Percentiles rank a stretch among this genome's conserved stretches.
These are phyloP conservation scores for Harpagifer antarcticus DNA, from an alignment of 2,797 vertebrate genomes.

Conservation along the genomic window DNA sequence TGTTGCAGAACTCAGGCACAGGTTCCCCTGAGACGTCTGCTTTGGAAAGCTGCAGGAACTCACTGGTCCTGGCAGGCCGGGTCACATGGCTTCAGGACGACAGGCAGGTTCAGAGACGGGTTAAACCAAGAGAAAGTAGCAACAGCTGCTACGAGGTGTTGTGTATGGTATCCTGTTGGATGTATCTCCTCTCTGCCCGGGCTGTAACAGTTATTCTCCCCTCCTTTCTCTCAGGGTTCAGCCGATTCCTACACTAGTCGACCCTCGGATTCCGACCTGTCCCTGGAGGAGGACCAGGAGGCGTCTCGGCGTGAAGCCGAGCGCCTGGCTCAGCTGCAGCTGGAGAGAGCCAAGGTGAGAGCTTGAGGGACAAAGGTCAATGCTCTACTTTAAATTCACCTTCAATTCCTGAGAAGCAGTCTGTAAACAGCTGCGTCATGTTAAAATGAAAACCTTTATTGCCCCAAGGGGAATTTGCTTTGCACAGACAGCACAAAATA, in stretches of 20 bases:
- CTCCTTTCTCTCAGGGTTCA: constrained; percentile 87
- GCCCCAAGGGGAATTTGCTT: too few relatives aligned
- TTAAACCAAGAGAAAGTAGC: constrained; percentile 20
- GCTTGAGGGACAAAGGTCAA: constrained; percentile 12
- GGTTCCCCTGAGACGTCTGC: constrained; percentile 62
- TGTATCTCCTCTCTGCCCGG: constrained; percentile 10
- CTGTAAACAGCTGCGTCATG: background rate
- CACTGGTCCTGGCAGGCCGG: constrained; percentile 21
- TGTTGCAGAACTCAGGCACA: constrained; percentile 57
- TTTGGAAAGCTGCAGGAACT: constrained; percentile 71
- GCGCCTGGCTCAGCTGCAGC: constrained; percentile 95
- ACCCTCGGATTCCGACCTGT: constrained; percentile 98
- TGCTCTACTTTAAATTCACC: constrained; percentile 21
- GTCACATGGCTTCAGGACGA: constrained; percentile 40
- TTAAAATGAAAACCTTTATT: background rate
- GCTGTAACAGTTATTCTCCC: constrained; percentile 3
- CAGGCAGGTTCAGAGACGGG: constrained; percentile 42
- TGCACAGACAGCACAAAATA: too few relatives aligned
- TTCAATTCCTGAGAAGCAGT: background rate
- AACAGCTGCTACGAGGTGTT: constrained; percentile 14
- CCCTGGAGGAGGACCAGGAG: constrained; percentile 97
- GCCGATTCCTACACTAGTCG: constrained; percentile 98
- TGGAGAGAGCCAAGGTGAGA: constrained; percentile 95
- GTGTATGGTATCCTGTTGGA: background rate
- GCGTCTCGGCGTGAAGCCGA: constrained; percentile 96